phyloP scores from a whole-genome alignment of 1,140 invertebrate species.

The Limonius californicus region DNA sequence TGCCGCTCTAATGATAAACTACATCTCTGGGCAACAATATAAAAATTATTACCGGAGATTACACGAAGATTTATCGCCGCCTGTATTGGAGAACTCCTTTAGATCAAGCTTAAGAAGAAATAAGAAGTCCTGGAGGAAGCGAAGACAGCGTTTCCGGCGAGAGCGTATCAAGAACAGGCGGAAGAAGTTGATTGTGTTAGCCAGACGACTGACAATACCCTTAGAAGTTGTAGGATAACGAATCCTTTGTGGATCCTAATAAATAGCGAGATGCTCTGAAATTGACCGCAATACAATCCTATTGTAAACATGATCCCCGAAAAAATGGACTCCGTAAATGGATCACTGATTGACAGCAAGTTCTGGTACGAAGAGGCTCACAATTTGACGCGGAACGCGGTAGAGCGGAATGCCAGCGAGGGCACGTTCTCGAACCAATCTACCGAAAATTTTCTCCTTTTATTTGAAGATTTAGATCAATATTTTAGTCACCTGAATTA shows the following conservation, averaged over 20 bases:
- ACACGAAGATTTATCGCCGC: conserved; percentile 9
- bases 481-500: conserved; percentile 42
- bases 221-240: conserved; percentile 17
- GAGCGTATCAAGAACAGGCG: conserved; percentile 13
- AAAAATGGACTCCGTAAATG: conserved; percentile 23
- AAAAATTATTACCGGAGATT: conserved; percentile 17
- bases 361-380: conserved; percentile 21
- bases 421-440: conserved; percentile 23
- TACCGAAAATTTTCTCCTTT: conserved; percentile 36
- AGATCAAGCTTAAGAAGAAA: conserved; percentile 6
- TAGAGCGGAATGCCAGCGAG: conserved; percentile 11
- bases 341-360: conserved; percentile 15
- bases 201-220: conserved; percentile 15
- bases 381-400: conserved; percentile 26
- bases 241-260: conserved; percentile 20
- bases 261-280: conserved; percentile 22
- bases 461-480: conserved; percentile 44
- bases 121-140: conserved; percentile 5
- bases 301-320: conserved; percentile 22
- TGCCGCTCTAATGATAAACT: conserved; percentile 2
- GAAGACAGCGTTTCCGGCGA: conserved; percentile 1
- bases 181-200: conserved; percentile 26
- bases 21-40: conserved; percentile 10
- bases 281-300: conserved; percentile 17
- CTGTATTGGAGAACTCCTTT: conserved; percentile 1